Conservation (phyloP, 2,888 invertebrate genomes). For the Siphlonurus alternatus region DNA sequence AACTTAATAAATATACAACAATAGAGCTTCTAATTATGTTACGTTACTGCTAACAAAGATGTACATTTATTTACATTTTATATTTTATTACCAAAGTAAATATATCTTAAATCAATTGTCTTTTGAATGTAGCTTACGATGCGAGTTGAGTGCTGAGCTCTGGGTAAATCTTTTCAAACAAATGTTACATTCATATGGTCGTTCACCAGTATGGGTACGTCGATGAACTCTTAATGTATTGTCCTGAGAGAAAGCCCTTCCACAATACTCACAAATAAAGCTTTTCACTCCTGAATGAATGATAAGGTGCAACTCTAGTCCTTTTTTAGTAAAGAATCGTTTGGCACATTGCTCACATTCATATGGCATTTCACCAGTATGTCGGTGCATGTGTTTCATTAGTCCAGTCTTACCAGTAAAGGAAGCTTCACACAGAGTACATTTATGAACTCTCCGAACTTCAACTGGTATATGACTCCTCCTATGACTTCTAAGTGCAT, state of each 20-base stretch:
- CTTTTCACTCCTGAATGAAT: constrained; percentile 5
- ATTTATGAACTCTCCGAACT: background rate
- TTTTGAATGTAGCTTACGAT: constrained; percentile 3
- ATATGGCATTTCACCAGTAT: constrained; percentile 7
- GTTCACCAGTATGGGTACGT: constrained; percentile 5
- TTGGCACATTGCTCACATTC: constrained; percentile 3
- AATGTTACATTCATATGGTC: constrained; percentile 1
- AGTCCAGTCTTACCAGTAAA: constrained; percentile 2
- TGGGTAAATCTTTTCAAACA: constrained; percentile 2
- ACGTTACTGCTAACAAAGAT: too few species aligned
- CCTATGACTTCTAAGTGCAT: background rate
- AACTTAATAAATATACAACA: too few species aligned
- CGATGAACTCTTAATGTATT: background rate
- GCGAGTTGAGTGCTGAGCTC: constrained; percentile 1
- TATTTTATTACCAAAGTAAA: too few species aligned
- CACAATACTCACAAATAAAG: constrained; percentile 5
- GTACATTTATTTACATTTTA: too few species aligned
- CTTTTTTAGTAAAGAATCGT: background rate
- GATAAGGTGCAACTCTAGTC: constrained; percentile 1
- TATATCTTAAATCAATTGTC: too few species aligned
- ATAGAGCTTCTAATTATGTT: too few species aligned
- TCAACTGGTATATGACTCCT: background rate
- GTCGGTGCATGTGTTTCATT: constrained; percentile 1
- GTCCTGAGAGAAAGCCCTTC: background rate
- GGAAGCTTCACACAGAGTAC: background rate